Evolutionary conservation across 1,140 invertebrate genomes (phyloP).

Genomic region (Hyphantria cunea): DNA sequence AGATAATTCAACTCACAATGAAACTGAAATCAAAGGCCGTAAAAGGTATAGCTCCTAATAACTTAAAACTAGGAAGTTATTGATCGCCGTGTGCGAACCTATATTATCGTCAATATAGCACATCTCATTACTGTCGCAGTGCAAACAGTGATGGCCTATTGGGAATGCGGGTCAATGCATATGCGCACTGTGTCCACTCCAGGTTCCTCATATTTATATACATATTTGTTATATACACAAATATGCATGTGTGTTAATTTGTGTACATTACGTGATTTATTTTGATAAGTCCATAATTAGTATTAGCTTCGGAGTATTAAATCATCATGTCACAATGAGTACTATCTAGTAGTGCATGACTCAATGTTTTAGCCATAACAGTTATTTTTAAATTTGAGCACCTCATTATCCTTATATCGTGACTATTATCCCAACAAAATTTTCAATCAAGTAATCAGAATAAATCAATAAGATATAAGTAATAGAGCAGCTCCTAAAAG

Average conservation of each 20-base stretch:
- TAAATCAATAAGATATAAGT: too few species aligned
- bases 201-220: slow-evolving; percentile 19
- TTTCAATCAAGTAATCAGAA: too few species aligned
- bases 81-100: slow-evolving; percentile 58
- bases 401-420: too few species aligned
- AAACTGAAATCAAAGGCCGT: slow-evolving; percentile 10
- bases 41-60: slow-evolving; percentile 21
- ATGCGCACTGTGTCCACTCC: slow-evolving; percentile 45
- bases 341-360: too few species aligned
- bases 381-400: too few species aligned
- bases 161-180: slow-evolving; percentile 72
- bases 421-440: too few species aligned
- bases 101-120: slow-evolving; percentile 53
- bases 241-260: not conserved
- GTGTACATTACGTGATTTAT: not conserved
- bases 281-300: not conserved
- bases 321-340: not conserved
- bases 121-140: slow-evolving; percentile 69
- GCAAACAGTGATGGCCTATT: slow-evolving; percentile 65
- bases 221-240: slow-evolving; percentile 10
- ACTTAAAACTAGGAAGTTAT: slow-evolving; percentile 70
- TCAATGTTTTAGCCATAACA: too few species aligned
- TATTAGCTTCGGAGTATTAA: not conserved
- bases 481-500: too few species aligned
- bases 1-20: slow-evolving; percentile 10